Conservation (phyloP, 2,888 invertebrate species). For the Encarsia formosa region DNA sequence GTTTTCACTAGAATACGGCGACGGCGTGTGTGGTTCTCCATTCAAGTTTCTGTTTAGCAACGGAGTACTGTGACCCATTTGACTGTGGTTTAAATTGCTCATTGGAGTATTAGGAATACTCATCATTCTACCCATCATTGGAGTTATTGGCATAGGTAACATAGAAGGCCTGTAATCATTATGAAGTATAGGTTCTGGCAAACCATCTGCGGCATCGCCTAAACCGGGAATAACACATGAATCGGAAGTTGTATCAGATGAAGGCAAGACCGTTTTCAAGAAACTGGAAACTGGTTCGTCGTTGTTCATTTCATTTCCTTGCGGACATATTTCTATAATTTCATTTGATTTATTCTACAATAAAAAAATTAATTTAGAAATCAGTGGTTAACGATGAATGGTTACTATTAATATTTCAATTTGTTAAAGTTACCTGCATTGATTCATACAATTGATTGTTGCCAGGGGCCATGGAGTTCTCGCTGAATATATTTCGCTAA, state of each 20-base stretch:
- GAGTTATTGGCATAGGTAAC: constrained; percentile 41
- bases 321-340: constrained; percentile 57
- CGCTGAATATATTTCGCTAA: constrained; percentile 48
- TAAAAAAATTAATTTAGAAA: constrained; percentile 2
- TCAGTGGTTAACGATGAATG: neutral
- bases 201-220: constrained; percentile 40
- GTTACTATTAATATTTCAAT: neutral
- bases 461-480: constrained; percentile 41
- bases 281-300: constrained; percentile 53
- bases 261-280: constrained; percentile 56
- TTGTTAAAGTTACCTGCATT: constrained; percentile 39
- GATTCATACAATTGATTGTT: constrained; percentile 43
- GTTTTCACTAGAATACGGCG: constrained; percentile 48
- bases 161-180: constrained; percentile 52
- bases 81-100: constrained; percentile 36
- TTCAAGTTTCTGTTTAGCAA: constrained; percentile 40
- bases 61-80: constrained; percentile 45
- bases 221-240: constrained; percentile 45
- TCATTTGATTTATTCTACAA: constrained; percentile 56
- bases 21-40: constrained; percentile 44
- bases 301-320: constrained; percentile 38
- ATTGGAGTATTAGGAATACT: constrained; percentile 31
- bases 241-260: constrained; percentile 43
- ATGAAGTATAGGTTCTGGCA: constrained; percentile 36
- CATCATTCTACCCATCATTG: constrained; percentile 37